Evolutionary conservation across 2,888 invertebrate genomes (phyloP).

Genomic region (Heliconius hortense): DNA sequence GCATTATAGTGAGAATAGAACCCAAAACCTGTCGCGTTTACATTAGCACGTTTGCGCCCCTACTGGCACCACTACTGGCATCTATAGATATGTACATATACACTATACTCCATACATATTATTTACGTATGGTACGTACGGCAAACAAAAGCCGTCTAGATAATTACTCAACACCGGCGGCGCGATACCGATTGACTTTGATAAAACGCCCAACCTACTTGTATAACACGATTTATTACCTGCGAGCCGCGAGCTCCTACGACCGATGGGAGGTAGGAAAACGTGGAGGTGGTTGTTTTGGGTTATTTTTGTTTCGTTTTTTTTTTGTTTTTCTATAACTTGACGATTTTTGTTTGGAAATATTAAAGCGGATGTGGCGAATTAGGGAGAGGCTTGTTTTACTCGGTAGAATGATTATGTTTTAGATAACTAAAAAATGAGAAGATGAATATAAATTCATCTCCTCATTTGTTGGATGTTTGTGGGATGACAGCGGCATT

Average conservation of each 20-base stretch:
- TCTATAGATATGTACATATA: not conserved
- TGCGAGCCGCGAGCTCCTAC: constrained; percentile 68
- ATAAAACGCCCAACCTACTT: constrained; percentile 81
- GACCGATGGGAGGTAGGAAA: constrained; percentile 48
- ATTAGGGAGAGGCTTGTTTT: too few relatives aligned
- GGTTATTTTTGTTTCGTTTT: too few relatives aligned
- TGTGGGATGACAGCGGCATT: too few relatives aligned
- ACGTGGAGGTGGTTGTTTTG: constrained; percentile 47
- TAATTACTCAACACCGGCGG: constrained; percentile 75
- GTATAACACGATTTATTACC: constrained; percentile 81
- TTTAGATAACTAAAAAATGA: too few relatives aligned
- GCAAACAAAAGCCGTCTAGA: constrained; percentile 48
- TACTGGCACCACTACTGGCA: too few relatives aligned
- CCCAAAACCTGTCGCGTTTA: not conserved
- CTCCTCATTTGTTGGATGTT: too few relatives aligned
- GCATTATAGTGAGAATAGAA: not conserved
- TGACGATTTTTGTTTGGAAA: too few relatives aligned
- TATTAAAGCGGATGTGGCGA: too few relatives aligned
- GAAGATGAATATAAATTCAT: too few relatives aligned
- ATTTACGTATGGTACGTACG: constrained; percentile 34
- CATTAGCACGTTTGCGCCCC: not conserved
- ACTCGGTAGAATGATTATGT: too few relatives aligned
- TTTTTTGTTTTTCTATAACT: too few relatives aligned
- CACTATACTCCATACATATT: not conserved
- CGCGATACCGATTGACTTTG: constrained; percentile 80